Evolutionary conservation across 1,140 invertebrate species (phyloP), one percentile per base, ranked within the genome.

Genomic region (Gonatopus flavifemur): DNA sequence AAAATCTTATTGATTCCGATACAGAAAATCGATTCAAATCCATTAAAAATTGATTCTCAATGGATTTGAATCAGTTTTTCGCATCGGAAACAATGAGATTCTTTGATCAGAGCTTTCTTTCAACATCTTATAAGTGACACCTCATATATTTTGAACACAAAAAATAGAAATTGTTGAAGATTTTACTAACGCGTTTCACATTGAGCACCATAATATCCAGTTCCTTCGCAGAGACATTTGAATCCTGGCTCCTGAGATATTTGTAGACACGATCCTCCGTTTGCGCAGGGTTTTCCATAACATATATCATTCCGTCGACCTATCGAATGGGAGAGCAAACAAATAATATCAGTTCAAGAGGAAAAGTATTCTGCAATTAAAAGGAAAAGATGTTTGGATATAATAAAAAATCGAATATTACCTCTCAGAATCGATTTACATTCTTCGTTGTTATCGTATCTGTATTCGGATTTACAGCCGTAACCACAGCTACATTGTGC

Each of bases 201-300:
- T 55, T 82, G 76, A 41, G 74, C 72, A 16, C 88, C 88, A 66
- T 84, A 87, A 65, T 78, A 89, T 37, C 87, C 86, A 32, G 87
- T 89, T 44, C 86, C 86, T 64, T 87, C 84, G 67, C 88, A 90
- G 55, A 82, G 76, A 66, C 87, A 90, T 67, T 83, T 82, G 64
- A 80, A 90, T 24, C 85, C 83, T 5, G 85, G 86, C 9, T 81
- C 77, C 47, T 82, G 80, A 2, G 81, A 80, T 19, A 86, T 85
- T 75, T 90, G 87, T 33, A 83, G 83, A 63, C 87, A 90, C 0
- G 79, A 81, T 2, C 87, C 87, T 20, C 76, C 74, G 55, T 88
- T 79, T 39, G 81, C 25, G 60, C 87, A 89, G 7, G 85, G 87
- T 37, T 78, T 79, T 39, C 72, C 69, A 43, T 66, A 75, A 57